Evolutionary conservation across 2,888 invertebrate genomes (phyloP), one percentile per base, ranked within the genome.

Genomic region (Hermaeophaga mercurialis): DNA sequence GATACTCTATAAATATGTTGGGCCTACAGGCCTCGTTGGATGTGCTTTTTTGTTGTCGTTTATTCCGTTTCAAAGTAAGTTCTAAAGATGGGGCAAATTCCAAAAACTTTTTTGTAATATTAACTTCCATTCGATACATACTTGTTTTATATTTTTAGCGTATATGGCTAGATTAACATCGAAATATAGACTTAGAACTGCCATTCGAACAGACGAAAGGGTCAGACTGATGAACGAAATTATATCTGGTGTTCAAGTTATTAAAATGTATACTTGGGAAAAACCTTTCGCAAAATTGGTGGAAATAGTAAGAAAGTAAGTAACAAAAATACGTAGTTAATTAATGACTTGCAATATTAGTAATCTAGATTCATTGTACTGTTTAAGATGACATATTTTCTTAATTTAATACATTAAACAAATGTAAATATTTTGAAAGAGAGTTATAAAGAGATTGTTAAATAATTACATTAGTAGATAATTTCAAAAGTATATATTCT

Each of bases 191-290:
- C 44, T 79, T 28, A 72, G 81, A 64, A 85, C 84, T 1, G 86
- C 86, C 0, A 71, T 78, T 12, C 75, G 82, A 63, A 86, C 87
- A 1, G 87, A 88, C 73, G 83, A 84, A 66, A 74, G 88, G 50
- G 82, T 88, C 9, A 78, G 84, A 17, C 71, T 86, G 7, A 87
- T 88, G 86, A 85, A 83, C 68, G 87, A 88, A 75, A 84, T 88
- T 44, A 84, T 90, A 31, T 80, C 81, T 11, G 89, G 88, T 0
- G 65, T 70, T n/a, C 67, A 70, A 63, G 70, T 71, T 7, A 71
- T 71, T 43, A 71, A 70, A 55, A 69, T 70, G 70, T 70, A 70
- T 33, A 68, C 70, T 2, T 70, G 70, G 70, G 70, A 70, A 55
- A 66, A 68, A 44, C 67, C 69, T 1, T 71, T 71, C 46, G 63